Base-by-base conservation (phyloP, 2,888 invertebrate genomes). In the Aproaerema taeniolella region DNA sequence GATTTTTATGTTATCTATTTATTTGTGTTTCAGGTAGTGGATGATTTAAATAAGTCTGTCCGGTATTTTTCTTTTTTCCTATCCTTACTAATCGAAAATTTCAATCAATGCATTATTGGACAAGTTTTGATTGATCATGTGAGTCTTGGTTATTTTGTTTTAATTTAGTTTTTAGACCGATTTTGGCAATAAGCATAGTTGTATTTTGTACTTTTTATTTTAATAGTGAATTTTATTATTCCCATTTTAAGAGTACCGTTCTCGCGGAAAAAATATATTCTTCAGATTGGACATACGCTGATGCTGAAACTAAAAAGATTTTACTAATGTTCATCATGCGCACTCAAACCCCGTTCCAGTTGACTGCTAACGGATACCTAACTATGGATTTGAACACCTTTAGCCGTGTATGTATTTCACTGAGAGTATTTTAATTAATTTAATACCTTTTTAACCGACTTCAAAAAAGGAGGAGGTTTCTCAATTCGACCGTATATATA, bases 111-210 rank as follows among this genome's bases (percentile, higher is more conserved):
- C 30, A 58, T 75, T 8, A 65, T 77, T 16, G 85, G 85, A 15
- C 83, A 85, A 53, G 53, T 75, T n/a, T 49, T 85, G 25, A 68
- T 64, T 41, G 67, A 82, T 49, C 77, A 82, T 31, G 85, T 82
- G 58, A 59, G 75, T 67, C 31, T 6, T 20, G 8, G 8, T 20
- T 4, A 20, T 20, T 20, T 20, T 8, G 5, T 20, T 20, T 20
- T 20, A 6, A 20, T 20, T 20, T 4, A 20, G 20, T n/a, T n/a
- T n/a, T n/a, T n/a, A n/a, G n/a, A n/a, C n/a, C n/a, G n/a, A n/a
- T n/a, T n/a, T n/a, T n/a, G n/a, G n/a, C n/a, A n/a, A n/a, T n/a
- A n/a, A n/a, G n/a, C n/a, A n/a, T n/a, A n/a, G n/a, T n/a, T n/a
- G n/a, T n/a, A n/a, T n/a, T n/a, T n/a, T n/a, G n/a, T n/a, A n/a